Base-by-base conservation (phyloP, 1,140 invertebrate genomes). In the Bombus confusus region DNA sequence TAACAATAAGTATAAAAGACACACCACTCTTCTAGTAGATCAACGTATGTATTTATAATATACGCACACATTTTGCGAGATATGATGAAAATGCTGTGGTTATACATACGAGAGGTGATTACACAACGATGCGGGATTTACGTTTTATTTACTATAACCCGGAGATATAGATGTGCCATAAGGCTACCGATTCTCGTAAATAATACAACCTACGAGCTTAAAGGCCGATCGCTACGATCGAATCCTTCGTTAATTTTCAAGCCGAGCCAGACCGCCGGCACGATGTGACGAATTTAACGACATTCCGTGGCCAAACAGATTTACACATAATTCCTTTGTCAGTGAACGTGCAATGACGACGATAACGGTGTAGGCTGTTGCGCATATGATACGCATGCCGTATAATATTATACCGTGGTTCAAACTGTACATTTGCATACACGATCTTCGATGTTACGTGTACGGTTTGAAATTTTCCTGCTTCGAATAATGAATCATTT, bases 271-370 rank as follows among this genome's bases (percentile, higher is more conserved):
- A 52, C 47, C 18, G 75, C 75, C 68, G 68, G 52, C 74, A 62
- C 73, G 72, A 89, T 85, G 85, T 84, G 87, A 89, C 88, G 88
- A 90, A 90, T 87, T 89, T 87, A 85, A 89, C 76, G 81, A 87
- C 85, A 90, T 87, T 89, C 87, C 82, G 88, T 82, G 73, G 88
- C 73, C 85, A 83, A 81, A 62, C 52, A 88, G 87, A 90, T 90
- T 90, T 88, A 72, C 84, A 88, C 87, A 86, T 88, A 88, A 88
- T 88, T 83, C 77, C 80, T 80, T 57, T 43, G 80, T 37, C 78
- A n/a, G 43, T 69, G 72, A 57, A 57, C 76, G 80, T 31, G 86
- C 41, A 52, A 37, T 37, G 74, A 85, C 80, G 78, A 82, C 85
- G 80, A 86, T 88, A 88, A 90, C 87, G 88, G 88, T 90, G 82